Evolutionary conservation across 2,888 invertebrate genomes (phyloP), one percentile per base, ranked within the genome.

Genomic region (Eulithis testata): DNA sequence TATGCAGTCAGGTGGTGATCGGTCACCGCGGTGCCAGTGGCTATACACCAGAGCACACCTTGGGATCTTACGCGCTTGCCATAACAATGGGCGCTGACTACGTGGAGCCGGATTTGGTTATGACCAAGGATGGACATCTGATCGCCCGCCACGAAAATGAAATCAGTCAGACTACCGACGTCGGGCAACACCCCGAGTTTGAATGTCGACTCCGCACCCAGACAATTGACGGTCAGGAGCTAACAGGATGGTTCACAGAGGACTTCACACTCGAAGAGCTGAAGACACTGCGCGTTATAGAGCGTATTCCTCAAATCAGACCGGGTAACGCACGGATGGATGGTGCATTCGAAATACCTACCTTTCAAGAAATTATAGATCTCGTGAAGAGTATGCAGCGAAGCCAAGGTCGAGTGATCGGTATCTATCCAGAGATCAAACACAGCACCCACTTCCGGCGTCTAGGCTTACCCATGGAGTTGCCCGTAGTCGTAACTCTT

Each of bases 371-470:
- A 80, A 90, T 92, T 11, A 88, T 92, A 43, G 83, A 89, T 68
- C 74, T 91, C 54, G 90, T 85, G 0, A 89, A 87, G 76, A 77
- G 85, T 47, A 72, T 91, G 72, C 79, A 91, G 77, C 67, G 71
- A 0, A 90, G 89, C 72, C 85, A 86, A 76, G 80, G 78, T 54
- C 83, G 89, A 57, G 73, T 76, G 14, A 88, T 92, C 11, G 91
- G 92, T 8, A 82, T 92, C 58, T 91, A 90, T 65, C 91, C 91
- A 4, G 92, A 92, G 83, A 84, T 91, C 11, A 92, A 92, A 70
- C 87, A 90, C 68, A 83, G 86, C 54, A 83, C 84, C 0, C 86
- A 91, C 69, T 92, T 91, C 63, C 77, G 83, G 62, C 72, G 66
- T 1, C 66, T 89, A 9, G 88, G 87, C 11, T 72, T 92, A 36